A percentile compares a stretch with the other conserved stretches of the same genome.
Evolutionary conservation across 2,113 vertebrate genomes (phyloP).

Genomic region (Oreochromis niloticus): DNA sequence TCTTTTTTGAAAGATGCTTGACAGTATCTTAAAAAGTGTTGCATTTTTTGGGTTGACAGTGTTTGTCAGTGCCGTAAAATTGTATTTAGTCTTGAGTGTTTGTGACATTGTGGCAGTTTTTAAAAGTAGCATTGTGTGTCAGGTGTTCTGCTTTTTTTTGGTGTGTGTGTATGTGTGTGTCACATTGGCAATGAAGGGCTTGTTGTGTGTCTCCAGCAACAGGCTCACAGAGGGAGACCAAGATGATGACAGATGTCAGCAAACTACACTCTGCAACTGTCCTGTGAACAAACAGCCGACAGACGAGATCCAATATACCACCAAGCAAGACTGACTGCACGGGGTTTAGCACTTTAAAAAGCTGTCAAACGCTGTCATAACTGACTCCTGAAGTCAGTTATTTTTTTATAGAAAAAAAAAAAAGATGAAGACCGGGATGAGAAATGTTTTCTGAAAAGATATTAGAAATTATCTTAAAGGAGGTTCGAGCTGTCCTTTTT

Average conservation of each 20-base stretch:
- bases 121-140: slow-evolving; percentile 10
- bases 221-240: slow-evolving; percentile 59
- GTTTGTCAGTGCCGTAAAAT: neutral
- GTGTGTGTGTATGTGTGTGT: neutral
- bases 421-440: neutral
- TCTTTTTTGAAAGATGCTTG: slow-evolving; percentile 3
- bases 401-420: neutral
- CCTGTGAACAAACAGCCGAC: slow-evolving; percentile 49
- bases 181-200: slow-evolving; percentile 44
- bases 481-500: neutral
- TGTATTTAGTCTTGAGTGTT: slow-evolving; percentile 25
- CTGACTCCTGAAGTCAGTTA: neutral
- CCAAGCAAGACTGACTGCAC: slow-evolving; percentile 28
- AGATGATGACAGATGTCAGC: slow-evolving; percentile 58
- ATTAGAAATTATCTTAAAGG: neutral
- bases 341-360: slow-evolving; percentile 3
- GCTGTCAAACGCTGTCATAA: slow-evolving; percentile 12
- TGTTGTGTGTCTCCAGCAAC: slow-evolving; percentile 52
- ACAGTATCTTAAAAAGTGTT: slow-evolving; percentile 8
- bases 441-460: neutral
- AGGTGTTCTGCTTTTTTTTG: neutral
- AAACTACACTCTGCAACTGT: slow-evolving; percentile 14
- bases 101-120: slow-evolving; percentile 23
- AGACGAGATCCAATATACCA: slow-evolving; percentile 41
- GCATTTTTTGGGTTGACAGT: slow-evolving; percentile 2